Evolutionary conservation across 2,797 vertebrate genomes (phyloP).

Genomic region (Sebastes minor): DNA sequence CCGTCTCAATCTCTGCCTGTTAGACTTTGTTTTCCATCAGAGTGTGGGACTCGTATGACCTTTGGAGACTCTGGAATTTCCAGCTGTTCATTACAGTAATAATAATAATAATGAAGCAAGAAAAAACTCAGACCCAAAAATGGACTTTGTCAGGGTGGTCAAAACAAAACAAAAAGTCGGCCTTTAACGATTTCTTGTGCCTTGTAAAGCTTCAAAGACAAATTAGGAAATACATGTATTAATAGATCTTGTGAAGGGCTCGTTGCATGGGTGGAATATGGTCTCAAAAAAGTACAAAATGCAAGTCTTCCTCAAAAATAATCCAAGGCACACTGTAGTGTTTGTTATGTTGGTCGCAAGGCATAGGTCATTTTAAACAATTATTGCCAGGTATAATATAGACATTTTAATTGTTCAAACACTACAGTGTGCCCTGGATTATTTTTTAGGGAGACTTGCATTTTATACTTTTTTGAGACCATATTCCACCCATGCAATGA

Average conservation of each 20-base stretch:
- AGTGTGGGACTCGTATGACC: slow-evolving; percentile 35
- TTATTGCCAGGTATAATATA: too few relatives aligned
- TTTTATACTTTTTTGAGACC: too few relatives aligned
- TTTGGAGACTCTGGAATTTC: slow-evolving; percentile 35
- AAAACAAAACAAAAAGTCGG: background rate
- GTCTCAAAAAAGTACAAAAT: too few relatives aligned
- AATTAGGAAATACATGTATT: slow-evolving; percentile 1
- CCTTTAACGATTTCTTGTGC: background rate
- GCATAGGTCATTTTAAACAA: too few relatives aligned
- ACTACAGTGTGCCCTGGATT: too few relatives aligned
- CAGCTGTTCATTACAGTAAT: slow-evolving; percentile 18
- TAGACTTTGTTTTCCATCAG: slow-evolving; percentile 5
- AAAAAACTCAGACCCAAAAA: background rate
- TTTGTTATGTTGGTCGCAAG: too few relatives aligned
- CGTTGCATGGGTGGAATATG: too few relatives aligned
- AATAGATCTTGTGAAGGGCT: background rate
- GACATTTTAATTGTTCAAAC: too few relatives aligned
- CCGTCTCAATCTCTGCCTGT: background rate
- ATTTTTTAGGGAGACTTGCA: too few relatives aligned
- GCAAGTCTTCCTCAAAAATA: too few relatives aligned
- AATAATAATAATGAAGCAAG: background rate
- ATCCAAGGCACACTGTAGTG: too few relatives aligned
- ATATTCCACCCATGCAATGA: too few relatives aligned
- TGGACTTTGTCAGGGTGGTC: slow-evolving; percentile 15
- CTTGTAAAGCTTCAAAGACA: background rate